Evolutionary conservation across 2,888 invertebrate genomes (phyloP).

Genomic region (Cataglyphis rosenhaueri): DNA sequence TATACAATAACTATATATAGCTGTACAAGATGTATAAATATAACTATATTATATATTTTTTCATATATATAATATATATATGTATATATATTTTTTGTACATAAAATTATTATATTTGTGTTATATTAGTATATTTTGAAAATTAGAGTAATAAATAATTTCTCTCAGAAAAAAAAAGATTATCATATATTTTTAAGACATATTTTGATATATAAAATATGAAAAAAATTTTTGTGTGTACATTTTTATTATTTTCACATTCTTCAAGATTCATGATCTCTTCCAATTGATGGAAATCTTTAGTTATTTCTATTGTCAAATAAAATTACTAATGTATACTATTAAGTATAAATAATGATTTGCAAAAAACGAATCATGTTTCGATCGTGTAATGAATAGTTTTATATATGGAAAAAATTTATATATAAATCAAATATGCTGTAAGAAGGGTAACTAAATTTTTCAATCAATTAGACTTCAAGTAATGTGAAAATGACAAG

Average conservation of each 20-base stretch:
- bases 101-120: not conserved
- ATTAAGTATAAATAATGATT: not conserved
- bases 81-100: not conserved
- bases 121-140: not conserved
- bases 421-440: too few relatives aligned
- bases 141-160: not conserved
- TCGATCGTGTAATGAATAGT: not conserved
- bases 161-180: not conserved
- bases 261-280: too few relatives aligned
- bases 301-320: too few relatives aligned
- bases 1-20: too few relatives aligned
- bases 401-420: not conserved
- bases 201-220: not conserved
- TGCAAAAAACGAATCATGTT: not conserved
- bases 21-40: not conserved
- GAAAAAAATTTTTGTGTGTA: not conserved
- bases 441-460: too few relatives aligned
- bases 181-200: not conserved
- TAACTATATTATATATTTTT: not conserved
- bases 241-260: not conserved
- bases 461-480: too few relatives aligned
- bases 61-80: not conserved
- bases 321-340: not conserved
- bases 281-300: too few relatives aligned
- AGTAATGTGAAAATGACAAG: too few relatives aligned